Evolutionary conservation across 2,113 vertebrate species (phyloP), one percentile per base, ranked within the genome.

Genomic region (Gadus chalcogrammus): DNA sequence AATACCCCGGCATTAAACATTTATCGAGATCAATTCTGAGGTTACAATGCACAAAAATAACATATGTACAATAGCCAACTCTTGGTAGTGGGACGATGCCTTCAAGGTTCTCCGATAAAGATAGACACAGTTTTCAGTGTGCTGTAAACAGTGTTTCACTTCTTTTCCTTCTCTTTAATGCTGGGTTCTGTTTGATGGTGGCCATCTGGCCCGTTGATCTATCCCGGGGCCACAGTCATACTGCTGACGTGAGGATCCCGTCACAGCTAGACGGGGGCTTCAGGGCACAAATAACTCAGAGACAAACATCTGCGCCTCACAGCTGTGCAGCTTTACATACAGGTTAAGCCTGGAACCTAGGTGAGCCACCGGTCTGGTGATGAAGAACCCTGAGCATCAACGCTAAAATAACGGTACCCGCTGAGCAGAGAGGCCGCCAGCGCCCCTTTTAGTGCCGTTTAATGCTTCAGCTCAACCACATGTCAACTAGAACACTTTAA

Each of bases 261-360:
- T 79, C 18, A 4, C 55, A 78, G 67, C 79, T 77, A 3, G 31
- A 4, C 31, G 31, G 31, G 24, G 31, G 31, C 31, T 35, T 5
- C 6, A 35, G 31, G 31, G 72, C 65, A 55, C 61, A 78, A 84
- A 81, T 88, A 82, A 73, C 75, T 71, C 61, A 18, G 31, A 35
- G 31, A 2, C 71, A 68, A 82, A 76, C 85, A 86, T 71, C 77
- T 84, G 82, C 71, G 71, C 79, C 82, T 77, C 74, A 72, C 65
- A 75, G 76, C 83, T 73, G 79, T 27, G 66, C 58, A 9, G 15
- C 17, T 16, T 20, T 61, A 61, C 61, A 79, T 68, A 77, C 75
- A 35, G 31, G 31, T 4, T 35, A 76, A 78, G 72, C 67, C 61
- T 35, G 67, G 69, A 73, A 72, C 70, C 55, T 79, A 85, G 80